Evolutionary conservation across 2,888 invertebrate genomes (phyloP).

Genomic region (Dusona sp.): DNA sequence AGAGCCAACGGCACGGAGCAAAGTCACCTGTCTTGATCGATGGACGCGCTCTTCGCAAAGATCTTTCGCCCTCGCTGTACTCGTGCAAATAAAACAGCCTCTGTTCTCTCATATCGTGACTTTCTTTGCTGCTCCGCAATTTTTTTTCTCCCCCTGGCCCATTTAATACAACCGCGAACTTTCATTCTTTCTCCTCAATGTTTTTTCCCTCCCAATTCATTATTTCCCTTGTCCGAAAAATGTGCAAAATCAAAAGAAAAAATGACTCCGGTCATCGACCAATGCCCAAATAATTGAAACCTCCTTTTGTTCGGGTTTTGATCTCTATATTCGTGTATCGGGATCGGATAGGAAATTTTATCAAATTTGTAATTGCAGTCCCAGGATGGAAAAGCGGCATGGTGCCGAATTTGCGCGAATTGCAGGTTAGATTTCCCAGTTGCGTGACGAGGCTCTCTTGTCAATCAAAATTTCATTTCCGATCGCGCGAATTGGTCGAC

Average conservation of each 20-base stretch:
- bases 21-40: slow-evolving; percentile 68
- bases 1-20: slow-evolving; percentile 21
- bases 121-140: slow-evolving; percentile 37
- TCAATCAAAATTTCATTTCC: slow-evolving; percentile 83
- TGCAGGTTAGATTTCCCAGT: slow-evolving; percentile 81
- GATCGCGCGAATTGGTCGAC: slow-evolving; percentile 76
- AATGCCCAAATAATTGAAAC: not conserved
- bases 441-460: slow-evolving; percentile 79
- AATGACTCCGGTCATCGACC: not conserved
- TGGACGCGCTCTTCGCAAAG: slow-evolving; percentile 45
- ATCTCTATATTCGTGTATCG: not conserved
- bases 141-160: not conserved
- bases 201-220: not conserved
- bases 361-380: slow-evolving; percentile 62
- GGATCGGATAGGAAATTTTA: slow-evolving; percentile 27
- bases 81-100: not conserved
- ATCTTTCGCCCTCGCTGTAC: slow-evolving; percentile 17
- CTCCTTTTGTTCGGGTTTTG: not conserved
- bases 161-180: not conserved
- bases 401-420: slow-evolving; percentile 75
- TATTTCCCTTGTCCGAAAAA: not conserved
- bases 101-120: slow-evolving; percentile 52
- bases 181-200: not conserved
- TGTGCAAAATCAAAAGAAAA: not conserved
- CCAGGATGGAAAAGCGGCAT: slow-evolving; percentile 31